Evolutionary conservation across 2,888 invertebrate genomes (phyloP), one percentile per base, ranked within the genome.

Genomic region (Cylindroiulus punctatus): DNA sequence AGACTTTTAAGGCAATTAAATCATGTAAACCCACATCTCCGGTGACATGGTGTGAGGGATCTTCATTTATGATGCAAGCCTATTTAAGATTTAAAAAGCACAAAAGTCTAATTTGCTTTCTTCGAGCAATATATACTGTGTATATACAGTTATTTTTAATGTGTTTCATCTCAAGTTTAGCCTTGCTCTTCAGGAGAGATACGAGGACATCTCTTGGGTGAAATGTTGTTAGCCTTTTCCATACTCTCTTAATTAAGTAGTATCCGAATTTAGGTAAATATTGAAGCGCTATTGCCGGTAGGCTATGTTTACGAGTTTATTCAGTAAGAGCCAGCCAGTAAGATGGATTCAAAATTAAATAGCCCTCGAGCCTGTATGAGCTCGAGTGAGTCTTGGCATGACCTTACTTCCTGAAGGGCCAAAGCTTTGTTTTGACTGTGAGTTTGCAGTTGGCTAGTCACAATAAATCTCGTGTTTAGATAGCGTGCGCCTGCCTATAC

Each of bases 341-440:
- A 26, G 26, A 65, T 65, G 1, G 26, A n/a, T 65, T 65, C 19
- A 7, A 65, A 65, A 65, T 26, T 26, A 19, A 19, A 26, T 26
- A 52, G 12, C 65, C 22, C 65, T 26, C 2, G 26, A 26, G 5
- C 65, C 65, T 26, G 26, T 26, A 52, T n/a, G 65, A 19, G 65
- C 10, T 19, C 12, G 26, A 65, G 65, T 10, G 65, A 65, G 65
- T 65, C 65, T 1, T 65, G 36, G 36, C 2, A 36, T 36, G 19
- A 65, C 26, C 65, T n/a, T 5, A 10, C 26, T 65, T 65, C 65
- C 65, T 22, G 10, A 7, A 26, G 26, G 22, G 65, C 65, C 65
- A 65, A 65, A 65, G 22, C 65, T 65, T 65, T 65, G 65, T 65
- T 65, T 65, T 65, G 65, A 65, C 65, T 65, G 65, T 10, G 65